Conservation (phyloP, 2,113 vertebrate genomes). For the Rhineura floridana region DNA sequence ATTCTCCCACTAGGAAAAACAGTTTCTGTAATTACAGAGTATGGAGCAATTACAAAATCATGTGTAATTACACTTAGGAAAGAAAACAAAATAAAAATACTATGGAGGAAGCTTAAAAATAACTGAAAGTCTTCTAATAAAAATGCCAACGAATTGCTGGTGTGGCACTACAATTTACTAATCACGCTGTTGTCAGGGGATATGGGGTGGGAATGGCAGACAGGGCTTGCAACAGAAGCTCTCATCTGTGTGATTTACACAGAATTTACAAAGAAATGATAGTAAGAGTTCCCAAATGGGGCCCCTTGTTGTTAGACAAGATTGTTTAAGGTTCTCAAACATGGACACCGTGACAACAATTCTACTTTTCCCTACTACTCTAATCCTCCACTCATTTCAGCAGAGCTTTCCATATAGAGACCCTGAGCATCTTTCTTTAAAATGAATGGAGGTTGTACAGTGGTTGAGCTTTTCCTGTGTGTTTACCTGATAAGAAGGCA, state of each 20-base stretch:
- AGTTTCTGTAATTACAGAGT: slow-evolving; percentile 62
- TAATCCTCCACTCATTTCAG: not conserved
- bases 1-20: slow-evolving; percentile 40
- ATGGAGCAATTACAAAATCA: slow-evolving; percentile 64
- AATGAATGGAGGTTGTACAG: not conserved
- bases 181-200: slow-evolving; percentile 62
- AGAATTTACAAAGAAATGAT: too few species aligned
- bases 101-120: slow-evolving; percentile 60
- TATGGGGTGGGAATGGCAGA: not conserved
- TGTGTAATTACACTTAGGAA: slow-evolving; percentile 65
- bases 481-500: not conserved
- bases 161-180: slow-evolving; percentile 63
- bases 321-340: slow-evolving; percentile 40
- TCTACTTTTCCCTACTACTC: not conserved
- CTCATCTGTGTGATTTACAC: not conserved
- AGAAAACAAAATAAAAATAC: slow-evolving; percentile 69
- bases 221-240: slow-evolving; percentile 32
- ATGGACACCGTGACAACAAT: not conserved
- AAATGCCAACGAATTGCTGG: slow-evolving; percentile 59
- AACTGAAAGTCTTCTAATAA: slow-evolving; percentile 64
- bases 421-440: not conserved
- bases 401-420: not conserved
- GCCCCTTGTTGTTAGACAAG: not conserved
- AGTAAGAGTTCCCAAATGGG: slow-evolving; percentile 45
- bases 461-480: not conserved